Evolutionary conservation across 2,888 invertebrate genomes (phyloP).

Genomic region (Bedellia somnulentella): DNA sequence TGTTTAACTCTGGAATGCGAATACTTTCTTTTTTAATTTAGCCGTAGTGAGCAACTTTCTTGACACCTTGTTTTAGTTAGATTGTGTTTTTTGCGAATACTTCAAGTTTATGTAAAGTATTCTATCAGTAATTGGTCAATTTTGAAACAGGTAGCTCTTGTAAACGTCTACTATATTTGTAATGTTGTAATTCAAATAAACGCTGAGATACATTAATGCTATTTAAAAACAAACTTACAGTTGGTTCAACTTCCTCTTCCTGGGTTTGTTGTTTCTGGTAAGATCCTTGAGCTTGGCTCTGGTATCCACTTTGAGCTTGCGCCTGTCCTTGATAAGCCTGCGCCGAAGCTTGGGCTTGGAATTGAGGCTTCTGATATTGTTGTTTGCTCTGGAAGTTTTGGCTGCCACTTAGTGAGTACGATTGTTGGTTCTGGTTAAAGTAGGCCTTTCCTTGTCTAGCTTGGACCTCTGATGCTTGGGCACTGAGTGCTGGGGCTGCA

Average conservation of each 20-base stretch:
- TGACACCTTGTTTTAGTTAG: no score
- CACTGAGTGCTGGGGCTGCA: neutral
- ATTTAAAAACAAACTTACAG: constrained; percentile 41
- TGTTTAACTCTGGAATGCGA: no score
- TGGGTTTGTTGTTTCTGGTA: constrained; percentile 11
- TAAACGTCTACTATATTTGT: no score
- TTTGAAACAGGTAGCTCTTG: no score
- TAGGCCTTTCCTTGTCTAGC: constrained; percentile 1
- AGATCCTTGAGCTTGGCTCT: constrained; percentile 7
- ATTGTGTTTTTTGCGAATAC: no score
- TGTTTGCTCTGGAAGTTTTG: neutral
- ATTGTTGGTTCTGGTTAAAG: neutral
- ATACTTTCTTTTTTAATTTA: no score
- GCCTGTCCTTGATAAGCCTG: constrained; percentile 8
- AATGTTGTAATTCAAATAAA: no score
- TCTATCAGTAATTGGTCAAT: no score
- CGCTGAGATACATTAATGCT: no score
- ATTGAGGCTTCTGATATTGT: neutral
- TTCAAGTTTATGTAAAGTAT: no score
- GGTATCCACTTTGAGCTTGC: constrained; percentile 10
- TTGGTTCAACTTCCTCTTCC: constrained; percentile 33
- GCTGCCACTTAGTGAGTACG: neutral
- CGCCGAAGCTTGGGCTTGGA: constrained; percentile 4
- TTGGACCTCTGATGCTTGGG: neutral
- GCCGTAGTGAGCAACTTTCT: no score